Evolutionary conservation across 2,113 vertebrate species (phyloP), one percentile per base, ranked within the genome.

Genomic region (Nothocercus nigrocapillus): DNA sequence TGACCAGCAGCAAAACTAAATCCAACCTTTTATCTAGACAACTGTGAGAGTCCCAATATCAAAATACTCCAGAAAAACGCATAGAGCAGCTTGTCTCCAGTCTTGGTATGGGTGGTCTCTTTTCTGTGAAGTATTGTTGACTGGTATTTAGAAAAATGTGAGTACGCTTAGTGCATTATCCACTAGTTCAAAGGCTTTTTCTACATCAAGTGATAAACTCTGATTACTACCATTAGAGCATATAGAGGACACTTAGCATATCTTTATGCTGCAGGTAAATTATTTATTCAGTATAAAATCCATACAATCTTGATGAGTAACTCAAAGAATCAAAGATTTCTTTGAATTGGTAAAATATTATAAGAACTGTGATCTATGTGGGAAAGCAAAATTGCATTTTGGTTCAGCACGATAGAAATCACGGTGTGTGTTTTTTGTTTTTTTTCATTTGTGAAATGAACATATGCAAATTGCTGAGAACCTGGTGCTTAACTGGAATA

Each of bases 401-500:
- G 53, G 20, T 3, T 59, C 79, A 79, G 44, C 36, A 74, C 47
- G 34, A 19, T 4, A 56, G 30, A 66, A 56, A n/a, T 47, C 5
- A 49, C 24, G 12, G 9, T 49, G 8, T 49, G 9, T 49, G 7
- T 44, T 44, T 44, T 6, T 49, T 78, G 56, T 21, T 3, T 0
- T 22, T 53, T 75, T 74, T 61, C 20, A 13, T 13, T 56, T 49
- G 21, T 62, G 27, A 61, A 0, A 2, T 22, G 14, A 36, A 59
- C 16, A 49, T 19, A 7, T 38, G 11, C 34, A 61, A 53, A 11
- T 25, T 68, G 14, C 2, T 1, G 36, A 34, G 49, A 49, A 38
- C 42, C 38, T 6, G 14, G 8, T n/a, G 11, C 58, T 28, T 54
- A 84, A 82, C 16, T 81, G n/a, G 17, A 58, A 22, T 51, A 47